phyloP scores from a whole-genome alignment of 2,797 vertebrate species.

The Melanotaenia pygmaea region DNA sequence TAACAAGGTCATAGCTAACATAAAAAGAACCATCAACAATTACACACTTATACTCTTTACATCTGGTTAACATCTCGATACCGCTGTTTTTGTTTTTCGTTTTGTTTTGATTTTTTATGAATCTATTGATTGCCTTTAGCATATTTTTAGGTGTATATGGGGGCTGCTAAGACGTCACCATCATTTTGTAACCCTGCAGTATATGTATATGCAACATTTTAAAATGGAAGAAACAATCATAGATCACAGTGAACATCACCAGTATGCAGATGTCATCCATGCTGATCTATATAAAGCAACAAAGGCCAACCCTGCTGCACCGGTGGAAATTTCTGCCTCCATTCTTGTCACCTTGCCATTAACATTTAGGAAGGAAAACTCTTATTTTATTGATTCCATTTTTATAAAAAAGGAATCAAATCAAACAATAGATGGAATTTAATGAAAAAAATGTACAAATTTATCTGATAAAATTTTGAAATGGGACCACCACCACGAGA shows the following conservation, averaged over 20 bases:
- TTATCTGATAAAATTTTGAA: neutral
- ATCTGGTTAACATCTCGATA: neutral
- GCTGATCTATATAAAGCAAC: conserved; percentile 28
- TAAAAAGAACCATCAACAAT: neutral
- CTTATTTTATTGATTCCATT: neutral
- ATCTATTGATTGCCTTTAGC: conserved; percentile 12
- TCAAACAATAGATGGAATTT: neutral
- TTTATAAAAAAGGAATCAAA: neutral
- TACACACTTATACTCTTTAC: neutral
- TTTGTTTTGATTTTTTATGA: neutral
- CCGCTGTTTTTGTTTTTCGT: neutral
- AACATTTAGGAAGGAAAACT: neutral
- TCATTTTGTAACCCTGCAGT: conserved; percentile 8
- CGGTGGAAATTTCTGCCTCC: conserved; percentile 7
- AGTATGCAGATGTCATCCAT: conserved; percentile 1
- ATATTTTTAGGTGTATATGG: conserved; percentile 5
- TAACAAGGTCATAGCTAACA: conserved; percentile 15
- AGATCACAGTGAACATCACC: conserved; percentile 3
- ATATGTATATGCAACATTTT: neutral
- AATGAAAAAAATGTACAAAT: neutral
- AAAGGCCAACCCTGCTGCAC: neutral
- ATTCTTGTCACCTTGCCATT: conserved; percentile 1
- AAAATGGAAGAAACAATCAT: neutral
- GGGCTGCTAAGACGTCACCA: conserved; percentile 12
- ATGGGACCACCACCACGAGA: neutral